Evolutionary conservation across 2,888 invertebrate species (phyloP).

Genomic region (Brachylomia viminalis): DNA sequence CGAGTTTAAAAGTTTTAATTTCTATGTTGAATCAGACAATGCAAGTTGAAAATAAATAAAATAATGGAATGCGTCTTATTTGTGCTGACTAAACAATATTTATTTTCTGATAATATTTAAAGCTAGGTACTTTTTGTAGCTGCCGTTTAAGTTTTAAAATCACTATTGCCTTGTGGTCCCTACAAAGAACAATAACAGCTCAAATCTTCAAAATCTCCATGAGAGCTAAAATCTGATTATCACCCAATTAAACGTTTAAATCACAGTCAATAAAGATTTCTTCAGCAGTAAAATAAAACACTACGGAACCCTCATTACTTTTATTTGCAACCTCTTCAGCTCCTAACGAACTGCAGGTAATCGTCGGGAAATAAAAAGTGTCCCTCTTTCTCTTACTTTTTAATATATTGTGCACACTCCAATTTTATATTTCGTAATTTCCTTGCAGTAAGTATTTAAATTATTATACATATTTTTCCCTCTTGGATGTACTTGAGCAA

Average conservation of each 20-base stretch:
- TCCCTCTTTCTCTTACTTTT: conserved; percentile 37
- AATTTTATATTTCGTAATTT: conserved; percentile 46
- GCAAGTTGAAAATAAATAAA: neutral
- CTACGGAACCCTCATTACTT: conserved; percentile 41
- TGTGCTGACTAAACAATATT: neutral
- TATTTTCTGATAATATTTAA: neutral
- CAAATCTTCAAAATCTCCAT: neutral
- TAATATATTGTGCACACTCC: conserved; percentile 45
- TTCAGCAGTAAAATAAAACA: conserved; percentile 12
- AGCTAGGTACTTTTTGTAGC: neutral
- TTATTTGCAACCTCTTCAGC: conserved; percentile 32
- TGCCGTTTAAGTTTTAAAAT: neutral
- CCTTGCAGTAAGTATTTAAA: neutral
- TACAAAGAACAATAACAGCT: neutral
- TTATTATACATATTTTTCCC: neutral
- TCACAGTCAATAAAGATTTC: conserved; percentile 8
- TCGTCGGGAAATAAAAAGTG: conserved; percentile 47
- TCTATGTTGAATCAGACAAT: neutral
- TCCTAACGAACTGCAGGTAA: conserved; percentile 51
- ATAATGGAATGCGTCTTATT: neutral
- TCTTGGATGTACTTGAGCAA: neutral
- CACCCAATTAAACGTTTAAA: neutral
- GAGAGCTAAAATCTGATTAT: neutral
- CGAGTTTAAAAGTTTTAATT: neutral
- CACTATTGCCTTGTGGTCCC: neutral